Evolutionary conservation across 2,888 invertebrate species (phyloP).

Genomic region (Dicyrtoma fusca): DNA sequence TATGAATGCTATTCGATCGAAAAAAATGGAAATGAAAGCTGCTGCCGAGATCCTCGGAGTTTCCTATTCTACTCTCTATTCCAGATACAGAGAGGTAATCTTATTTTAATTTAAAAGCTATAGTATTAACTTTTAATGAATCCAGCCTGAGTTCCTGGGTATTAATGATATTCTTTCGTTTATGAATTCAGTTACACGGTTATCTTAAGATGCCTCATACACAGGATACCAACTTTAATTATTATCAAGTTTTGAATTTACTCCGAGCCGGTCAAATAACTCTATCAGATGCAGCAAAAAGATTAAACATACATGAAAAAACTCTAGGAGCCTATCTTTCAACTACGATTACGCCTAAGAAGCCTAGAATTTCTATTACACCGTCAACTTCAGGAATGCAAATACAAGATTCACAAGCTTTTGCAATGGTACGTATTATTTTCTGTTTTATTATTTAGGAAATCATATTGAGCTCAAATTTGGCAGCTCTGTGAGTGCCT

Average conservation of each 20-base stretch:
- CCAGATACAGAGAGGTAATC: slow-evolving; percentile 76
- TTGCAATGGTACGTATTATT: slow-evolving; percentile 49
- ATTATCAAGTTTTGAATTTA: slow-evolving; percentile 56
- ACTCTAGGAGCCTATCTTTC: slow-evolving; percentile 73
- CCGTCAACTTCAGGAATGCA: slow-evolving; percentile 49
- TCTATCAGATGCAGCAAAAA: slow-evolving; percentile 73
- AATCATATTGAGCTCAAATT: no score
- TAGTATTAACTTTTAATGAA: not conserved
- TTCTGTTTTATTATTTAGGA: slow-evolving; percentile 1
- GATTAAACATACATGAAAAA: slow-evolving; percentile 74
- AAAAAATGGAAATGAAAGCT: slow-evolving; percentile 91
- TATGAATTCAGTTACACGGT: slow-evolving; percentile 51
- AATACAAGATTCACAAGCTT: slow-evolving; percentile 51
- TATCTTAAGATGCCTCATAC: slow-evolving; percentile 57
- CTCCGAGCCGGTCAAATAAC: slow-evolving; percentile 64
- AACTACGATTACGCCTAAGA: slow-evolving; percentile 59
- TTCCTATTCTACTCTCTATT: slow-evolving; percentile 87
- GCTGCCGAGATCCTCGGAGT: slow-evolving; percentile 87
- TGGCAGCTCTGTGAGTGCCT: not conserved
- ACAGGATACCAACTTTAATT: slow-evolving; percentile 56
- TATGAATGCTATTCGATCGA: slow-evolving; percentile 86
- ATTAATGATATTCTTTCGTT: slow-evolving; percentile 14
- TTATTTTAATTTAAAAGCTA: not conserved
- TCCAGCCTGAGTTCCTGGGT: not conserved
- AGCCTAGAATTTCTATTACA: slow-evolving; percentile 54